Percentiles rank a stretch among this genome's conserved stretches.
These are phyloP conservation scores for Falco peregrinus DNA, from an alignment of 2,797 vertebrate species.

Conservation along the genomic window DNA sequence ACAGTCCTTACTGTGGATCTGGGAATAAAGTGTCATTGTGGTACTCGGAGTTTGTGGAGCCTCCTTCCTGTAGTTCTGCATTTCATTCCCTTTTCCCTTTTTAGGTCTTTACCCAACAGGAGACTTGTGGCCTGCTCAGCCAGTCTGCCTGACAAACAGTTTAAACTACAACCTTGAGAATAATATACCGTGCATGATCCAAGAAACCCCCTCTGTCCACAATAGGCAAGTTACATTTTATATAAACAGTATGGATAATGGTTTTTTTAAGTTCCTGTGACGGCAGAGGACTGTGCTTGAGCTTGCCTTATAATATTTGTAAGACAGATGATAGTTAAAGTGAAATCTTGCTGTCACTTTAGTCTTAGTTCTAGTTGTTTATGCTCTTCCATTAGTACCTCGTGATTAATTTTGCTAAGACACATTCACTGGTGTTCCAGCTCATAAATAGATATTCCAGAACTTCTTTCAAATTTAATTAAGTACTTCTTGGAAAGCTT, in stretches of 20 bases:
- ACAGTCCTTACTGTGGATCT: background rate
- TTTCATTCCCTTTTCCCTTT: constrained; percentile 20
- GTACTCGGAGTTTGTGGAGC: background rate
- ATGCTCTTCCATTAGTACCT: background rate
- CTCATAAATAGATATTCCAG: background rate
- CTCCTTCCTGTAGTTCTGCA: background rate
- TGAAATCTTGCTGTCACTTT: background rate
- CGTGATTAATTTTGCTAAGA: background rate
- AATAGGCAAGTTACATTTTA: constrained; percentile 79
- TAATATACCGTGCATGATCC: constrained; percentile 81
- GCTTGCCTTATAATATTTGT: background rate
- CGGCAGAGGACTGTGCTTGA: background rate
- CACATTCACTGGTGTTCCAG: background rate
- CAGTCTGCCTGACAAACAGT: constrained; percentile 87
- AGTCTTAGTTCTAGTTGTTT: background rate
- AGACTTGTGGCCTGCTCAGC: constrained; percentile 87
- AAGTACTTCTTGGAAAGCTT: background rate
- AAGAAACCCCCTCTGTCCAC: constrained; percentile 80
- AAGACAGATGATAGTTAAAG: background rate
- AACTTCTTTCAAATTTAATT: background rate
- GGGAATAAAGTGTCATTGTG: background rate
- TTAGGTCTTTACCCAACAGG: constrained; percentile 83
- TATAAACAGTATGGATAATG: background rate
- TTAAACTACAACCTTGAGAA: constrained; percentile 89
- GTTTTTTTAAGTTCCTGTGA: background rate